phyloP scores from a whole-genome alignment of 2,888 invertebrate species.

The Dolichopus griseipennis region DNA sequence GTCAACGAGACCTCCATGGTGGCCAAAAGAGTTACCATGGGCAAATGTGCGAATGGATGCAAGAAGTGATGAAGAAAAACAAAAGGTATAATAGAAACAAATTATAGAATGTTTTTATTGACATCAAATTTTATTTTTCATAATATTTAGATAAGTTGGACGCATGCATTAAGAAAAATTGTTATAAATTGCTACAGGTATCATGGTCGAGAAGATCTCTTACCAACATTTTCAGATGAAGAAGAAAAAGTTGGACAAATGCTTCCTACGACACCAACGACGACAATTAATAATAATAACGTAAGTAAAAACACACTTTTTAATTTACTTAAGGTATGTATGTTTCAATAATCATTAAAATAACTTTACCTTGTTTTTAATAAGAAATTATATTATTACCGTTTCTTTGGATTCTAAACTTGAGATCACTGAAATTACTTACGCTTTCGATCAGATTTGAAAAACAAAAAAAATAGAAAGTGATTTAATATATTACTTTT shows the following conservation, averaged over 20 bases:
- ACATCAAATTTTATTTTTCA: neutral
- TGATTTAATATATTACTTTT: no score
- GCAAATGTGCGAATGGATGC: constrained; percentile 98
- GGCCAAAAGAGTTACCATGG: constrained; percentile 97
- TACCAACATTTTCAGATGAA: constrained; percentile 89
- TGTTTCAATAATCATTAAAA: no score
- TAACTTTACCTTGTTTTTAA: no score
- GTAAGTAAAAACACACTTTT: constrained; percentile 27
- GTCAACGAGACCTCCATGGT: constrained; percentile 93
- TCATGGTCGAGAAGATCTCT: constrained; percentile 88
- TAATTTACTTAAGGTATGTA: no score
- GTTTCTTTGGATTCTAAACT: no score
- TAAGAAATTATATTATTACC: no score
- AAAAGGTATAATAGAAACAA: constrained; percentile 59
- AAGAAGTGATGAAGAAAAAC: constrained; percentile 90
- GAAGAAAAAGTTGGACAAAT: constrained; percentile 66
- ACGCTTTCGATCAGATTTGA: no score
- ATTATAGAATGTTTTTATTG: neutral
- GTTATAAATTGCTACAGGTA: constrained; percentile 97
- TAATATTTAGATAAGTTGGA: constrained; percentile 85
- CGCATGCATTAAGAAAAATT: constrained; percentile 90
- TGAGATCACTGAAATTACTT: no score
- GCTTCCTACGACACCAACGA: constrained; percentile 42
- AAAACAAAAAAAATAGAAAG: no score
- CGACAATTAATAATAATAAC: constrained; percentile 25